Evolutionary conservation across 2,888 invertebrate genomes (phyloP).

Genomic region (Eristalinus aeneus): DNA sequence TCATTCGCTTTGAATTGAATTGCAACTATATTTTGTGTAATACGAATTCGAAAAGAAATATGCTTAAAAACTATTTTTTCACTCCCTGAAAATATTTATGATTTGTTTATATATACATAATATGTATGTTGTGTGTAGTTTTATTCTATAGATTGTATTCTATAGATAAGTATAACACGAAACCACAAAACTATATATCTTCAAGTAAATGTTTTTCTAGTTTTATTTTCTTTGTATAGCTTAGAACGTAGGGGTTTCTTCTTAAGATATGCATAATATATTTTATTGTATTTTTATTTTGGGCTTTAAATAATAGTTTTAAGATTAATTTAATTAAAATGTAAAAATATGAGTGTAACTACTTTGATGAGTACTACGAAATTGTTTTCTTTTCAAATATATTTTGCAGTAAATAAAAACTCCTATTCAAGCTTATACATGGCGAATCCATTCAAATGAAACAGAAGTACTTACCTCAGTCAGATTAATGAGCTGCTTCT

Average conservation of each 20-base stretch:
- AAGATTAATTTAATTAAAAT: neutral
- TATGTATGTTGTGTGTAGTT: neutral
- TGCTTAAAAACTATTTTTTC: conserved; percentile 10
- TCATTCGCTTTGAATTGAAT: neutral
- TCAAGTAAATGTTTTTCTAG: neutral
- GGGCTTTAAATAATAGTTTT: conserved; percentile 18
- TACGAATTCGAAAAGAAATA: neutral
- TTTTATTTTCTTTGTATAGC: conserved; percentile 25
- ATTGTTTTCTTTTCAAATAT: neutral
- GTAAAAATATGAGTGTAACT: neutral
- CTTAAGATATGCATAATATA: conserved; percentile 14
- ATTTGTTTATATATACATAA: neutral
- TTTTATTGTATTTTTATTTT: conserved; percentile 8
- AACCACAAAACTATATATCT: neutral
- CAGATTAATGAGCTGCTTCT: too few species aligned
- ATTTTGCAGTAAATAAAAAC: neutral
- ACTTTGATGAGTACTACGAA: neutral
- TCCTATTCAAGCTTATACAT: neutral
- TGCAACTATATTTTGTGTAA: conserved; percentile 1
- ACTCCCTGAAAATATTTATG: neutral
- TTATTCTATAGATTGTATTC: neutral
- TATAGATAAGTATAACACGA: neutral
- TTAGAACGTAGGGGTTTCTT: conserved; percentile 10
- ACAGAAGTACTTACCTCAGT: neutral
- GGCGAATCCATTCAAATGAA: neutral